Evolutionary conservation across 2,888 invertebrate genomes (phyloP).

Genomic region (Ellobium chinense): DNA sequence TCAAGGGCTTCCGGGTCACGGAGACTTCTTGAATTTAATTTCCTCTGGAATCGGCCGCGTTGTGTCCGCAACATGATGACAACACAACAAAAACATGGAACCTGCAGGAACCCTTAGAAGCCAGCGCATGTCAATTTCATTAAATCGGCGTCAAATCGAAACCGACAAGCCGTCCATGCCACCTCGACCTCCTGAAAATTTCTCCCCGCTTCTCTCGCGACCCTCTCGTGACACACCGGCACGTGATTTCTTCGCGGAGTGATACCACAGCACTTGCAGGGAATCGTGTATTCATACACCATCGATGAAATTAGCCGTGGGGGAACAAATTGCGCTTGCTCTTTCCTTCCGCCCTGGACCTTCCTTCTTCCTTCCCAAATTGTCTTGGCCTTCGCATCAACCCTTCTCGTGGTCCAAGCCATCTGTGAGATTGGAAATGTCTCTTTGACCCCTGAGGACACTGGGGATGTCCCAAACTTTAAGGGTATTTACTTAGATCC

Average conservation of each 20-base stretch:
- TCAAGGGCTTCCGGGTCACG: background rate
- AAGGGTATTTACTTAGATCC: slow-evolving; percentile 29
- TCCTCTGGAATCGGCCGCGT: background rate
- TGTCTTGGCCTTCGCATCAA: background rate
- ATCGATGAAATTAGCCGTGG: slow-evolving; percentile 29
- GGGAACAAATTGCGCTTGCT: slow-evolving; percentile 29
- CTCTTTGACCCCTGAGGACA: background rate
- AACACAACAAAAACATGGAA: slow-evolving; percentile 17
- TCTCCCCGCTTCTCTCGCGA: background rate
- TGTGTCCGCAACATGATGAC: background rate
- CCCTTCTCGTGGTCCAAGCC: slow-evolving; percentile 16
- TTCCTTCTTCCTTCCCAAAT: slow-evolving; percentile 3
- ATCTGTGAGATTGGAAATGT: slow-evolving; percentile 27
- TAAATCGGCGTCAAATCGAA: slow-evolving; percentile 32
- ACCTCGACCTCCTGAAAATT: background rate
- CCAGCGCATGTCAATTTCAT: slow-evolving; percentile 32
- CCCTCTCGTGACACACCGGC: slow-evolving; percentile 14
- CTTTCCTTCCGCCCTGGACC: background rate
- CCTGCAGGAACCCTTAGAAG: background rate
- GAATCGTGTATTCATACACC: slow-evolving; percentile 30
- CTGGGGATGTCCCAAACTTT: background rate
- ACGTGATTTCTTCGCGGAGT: slow-evolving; percentile 16
- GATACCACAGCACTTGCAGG: slow-evolving; percentile 9
- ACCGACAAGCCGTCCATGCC: slow-evolving; percentile 6
- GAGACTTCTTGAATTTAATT: slow-evolving; percentile 22